These are phyloP conservation scores for Philaethria dido DNA, from an alignment of 2,888 invertebrate species.

Conservation along the genomic window DNA sequence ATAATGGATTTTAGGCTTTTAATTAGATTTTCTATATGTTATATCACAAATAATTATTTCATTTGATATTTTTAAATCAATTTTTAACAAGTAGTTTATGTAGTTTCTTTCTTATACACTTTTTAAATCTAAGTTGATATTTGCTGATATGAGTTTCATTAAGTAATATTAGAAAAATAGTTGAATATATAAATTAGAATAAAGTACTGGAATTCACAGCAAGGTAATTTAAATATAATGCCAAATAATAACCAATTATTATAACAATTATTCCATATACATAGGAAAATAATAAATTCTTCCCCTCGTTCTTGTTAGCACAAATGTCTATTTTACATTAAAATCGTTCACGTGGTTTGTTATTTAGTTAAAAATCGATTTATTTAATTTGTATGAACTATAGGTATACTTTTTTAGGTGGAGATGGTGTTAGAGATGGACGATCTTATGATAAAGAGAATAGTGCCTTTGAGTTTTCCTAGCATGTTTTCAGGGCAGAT, in stretches of 20 bases:
- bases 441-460: background rate
- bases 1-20: background rate
- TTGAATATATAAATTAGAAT: background rate
- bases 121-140: background rate
- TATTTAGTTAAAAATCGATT: background rate
- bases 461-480: background rate
- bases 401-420: background rate
- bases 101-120: no score
- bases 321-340: conserved; percentile 23
- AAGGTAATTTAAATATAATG: conserved; percentile 29
- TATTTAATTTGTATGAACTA: conserved; percentile 6
- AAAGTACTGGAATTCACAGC: conserved; percentile 17
- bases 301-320: conserved; percentile 21
- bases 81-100: no score
- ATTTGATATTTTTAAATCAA: no score
- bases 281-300: background rate
- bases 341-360: conserved; percentile 7
- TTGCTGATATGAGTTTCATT: background rate
- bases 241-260: conserved; percentile 38
- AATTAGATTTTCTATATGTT: no score
- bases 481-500: no score
- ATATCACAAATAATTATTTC: no score
- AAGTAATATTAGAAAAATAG: background rate
- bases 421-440: conserved; percentile 1
- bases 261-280: conserved; percentile 27